Conservation (phyloP, 2,888 invertebrate species). For the Cryptus armator region DNA sequence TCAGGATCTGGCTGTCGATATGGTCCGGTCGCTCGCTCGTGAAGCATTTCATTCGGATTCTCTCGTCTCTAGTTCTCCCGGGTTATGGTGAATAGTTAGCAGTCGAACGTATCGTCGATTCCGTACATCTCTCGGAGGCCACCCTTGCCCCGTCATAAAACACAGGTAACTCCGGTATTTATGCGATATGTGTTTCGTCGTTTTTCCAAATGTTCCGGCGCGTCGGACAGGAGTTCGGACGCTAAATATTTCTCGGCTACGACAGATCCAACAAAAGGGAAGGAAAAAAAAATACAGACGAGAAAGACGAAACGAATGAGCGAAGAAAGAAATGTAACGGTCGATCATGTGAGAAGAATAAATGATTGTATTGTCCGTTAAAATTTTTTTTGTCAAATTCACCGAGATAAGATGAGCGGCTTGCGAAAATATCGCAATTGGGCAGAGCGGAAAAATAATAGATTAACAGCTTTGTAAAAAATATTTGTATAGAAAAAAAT, state of each 20-base stretch:
- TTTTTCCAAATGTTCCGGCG: slow-evolving; percentile 54
- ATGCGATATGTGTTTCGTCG: slow-evolving; percentile 79
- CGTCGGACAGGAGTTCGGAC: slow-evolving; percentile 11
- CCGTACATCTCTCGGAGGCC: slow-evolving; percentile 57
- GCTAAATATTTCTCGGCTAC: slow-evolving; percentile 16
- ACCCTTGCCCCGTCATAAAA: slow-evolving; percentile 80
- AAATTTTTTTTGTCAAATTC: not conserved
- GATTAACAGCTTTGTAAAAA: not conserved
- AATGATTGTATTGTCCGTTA: not conserved
- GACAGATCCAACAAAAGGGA: slow-evolving; percentile 37
- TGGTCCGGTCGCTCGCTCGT: slow-evolving; percentile 65
- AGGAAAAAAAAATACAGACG: not conserved
- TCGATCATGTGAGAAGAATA: not conserved
- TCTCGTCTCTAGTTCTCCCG: slow-evolving; percentile 66
- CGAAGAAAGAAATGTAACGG: slow-evolving; percentile 34
- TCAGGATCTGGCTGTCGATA: slow-evolving; percentile 84
- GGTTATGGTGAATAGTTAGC: slow-evolving; percentile 65
- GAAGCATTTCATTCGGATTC: slow-evolving; percentile 74
- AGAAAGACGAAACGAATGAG: not conserved
- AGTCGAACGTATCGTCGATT: slow-evolving; percentile 56
- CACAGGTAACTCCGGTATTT: slow-evolving; percentile 85
- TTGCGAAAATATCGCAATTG: too few relatives aligned
- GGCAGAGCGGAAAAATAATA: too few relatives aligned
- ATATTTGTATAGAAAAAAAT: not conserved
- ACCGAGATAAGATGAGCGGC: not conserved